Evolutionary conservation across 2,113 vertebrate genomes (phyloP), one percentile per base, ranked within the genome.

Genomic region (Xiphophorus maculatus): DNA sequence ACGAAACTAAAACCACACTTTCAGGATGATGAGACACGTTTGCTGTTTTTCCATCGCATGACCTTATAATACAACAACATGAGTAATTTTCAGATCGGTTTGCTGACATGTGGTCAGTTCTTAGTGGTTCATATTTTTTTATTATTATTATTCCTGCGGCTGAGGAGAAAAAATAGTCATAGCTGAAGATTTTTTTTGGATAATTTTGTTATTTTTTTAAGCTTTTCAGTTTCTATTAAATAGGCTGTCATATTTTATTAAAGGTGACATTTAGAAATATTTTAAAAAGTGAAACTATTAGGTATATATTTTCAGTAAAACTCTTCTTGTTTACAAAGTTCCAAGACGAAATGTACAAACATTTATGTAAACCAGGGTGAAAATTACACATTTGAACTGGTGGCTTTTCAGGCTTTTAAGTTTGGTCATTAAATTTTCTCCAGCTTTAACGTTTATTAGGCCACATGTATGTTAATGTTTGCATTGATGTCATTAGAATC

Each of bases 71-170:
- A 73, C 64, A 0, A 64, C 11, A 11, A 1, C n/a, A 48, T 87
- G 84, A 88, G 69, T 81, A 54, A 77, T 81, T 85, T 19, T 40
- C 42, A 13, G 54, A 67, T 28, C 44, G 65, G 58, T 19, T 42
- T 40, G 19, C 13, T 17, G 63, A 71, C 42, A 32, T 66, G 72
- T 72, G 77, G 73, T 80, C 73, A 77, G 44, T 58, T 30, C 37
- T n/a, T 48, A 60, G 25, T 19, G 27, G 30, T 60, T 60, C 1
- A 19, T 30, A 35, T 30, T 62, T 48, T 8, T 54, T 54, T 69
- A 63, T 66, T 48, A 63, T 66, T 48, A 48, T 48, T 48, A 65
- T 75, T 77, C 81, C 80, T 71, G 74, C 63, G 76, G 76, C 25
- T 4, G n/a, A 29, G 83, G 67, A 64, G 33, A n/a, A 33, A 70